phyloP scores from a whole-genome alignment of 1,140 invertebrate genomes.

The Nylanderia fulva region DNA sequence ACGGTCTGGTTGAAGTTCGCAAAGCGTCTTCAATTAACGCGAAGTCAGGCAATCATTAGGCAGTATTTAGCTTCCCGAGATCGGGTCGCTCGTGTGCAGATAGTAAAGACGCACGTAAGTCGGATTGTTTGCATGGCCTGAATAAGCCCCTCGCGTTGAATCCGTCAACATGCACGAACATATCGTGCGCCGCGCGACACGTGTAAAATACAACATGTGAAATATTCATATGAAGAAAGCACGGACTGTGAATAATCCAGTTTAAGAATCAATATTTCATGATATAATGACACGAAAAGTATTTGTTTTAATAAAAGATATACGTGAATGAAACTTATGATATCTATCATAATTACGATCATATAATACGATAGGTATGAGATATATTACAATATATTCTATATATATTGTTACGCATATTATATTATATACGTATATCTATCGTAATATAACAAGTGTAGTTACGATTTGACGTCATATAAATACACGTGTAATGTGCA shows the following conservation, averaged over 20 bases:
- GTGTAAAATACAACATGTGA: constrained; percentile 19
- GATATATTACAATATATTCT: not conserved
- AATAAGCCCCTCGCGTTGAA: not conserved
- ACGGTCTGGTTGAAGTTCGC: not conserved
- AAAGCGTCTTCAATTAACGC: constrained; percentile 38
- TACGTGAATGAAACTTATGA: not conserved
- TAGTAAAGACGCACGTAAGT: constrained; percentile 32
- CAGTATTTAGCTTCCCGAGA: constrained; percentile 27
- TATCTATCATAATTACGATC: not conserved
- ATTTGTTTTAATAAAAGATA: not conserved
- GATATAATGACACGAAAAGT: not conserved
- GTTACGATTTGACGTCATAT: not conserved
- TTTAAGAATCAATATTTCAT: constrained; percentile 25
- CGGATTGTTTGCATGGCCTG: constrained; percentile 11
- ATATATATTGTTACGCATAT: too few species aligned
- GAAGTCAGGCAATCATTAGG: constrained; percentile 43
- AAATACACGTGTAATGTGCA: too few species aligned
- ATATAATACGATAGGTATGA: not conserved
- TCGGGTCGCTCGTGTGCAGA: constrained; percentile 27
- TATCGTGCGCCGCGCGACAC: not conserved
- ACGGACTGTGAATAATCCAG: not conserved
- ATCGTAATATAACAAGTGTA: not conserved
- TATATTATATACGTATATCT: not conserved
- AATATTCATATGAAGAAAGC: constrained; percentile 26
- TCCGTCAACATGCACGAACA: not conserved